Base-by-base conservation (phyloP, 2,113 vertebrate species). In the Prochilodus magdalenae region DNA sequence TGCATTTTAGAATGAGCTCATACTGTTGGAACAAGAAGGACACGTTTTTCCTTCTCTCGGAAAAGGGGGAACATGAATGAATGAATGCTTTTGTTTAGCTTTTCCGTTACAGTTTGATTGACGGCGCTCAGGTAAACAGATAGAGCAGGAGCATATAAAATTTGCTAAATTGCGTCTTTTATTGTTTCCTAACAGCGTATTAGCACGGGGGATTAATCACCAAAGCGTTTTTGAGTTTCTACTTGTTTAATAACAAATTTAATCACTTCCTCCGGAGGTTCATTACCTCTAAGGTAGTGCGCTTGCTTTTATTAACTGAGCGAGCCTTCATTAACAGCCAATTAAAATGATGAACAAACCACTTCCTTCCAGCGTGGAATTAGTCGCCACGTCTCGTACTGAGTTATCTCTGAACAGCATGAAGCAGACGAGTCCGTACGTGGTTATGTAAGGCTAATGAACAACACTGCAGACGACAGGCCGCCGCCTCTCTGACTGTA, bases 211-310 rank as follows among this genome's bases (percentile, higher is more conserved):
- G 88, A 90, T 90, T 87, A 90, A 88, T 91, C 83, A 84, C 80
- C 30, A 60, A 59, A 69, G 71, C 55, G 62, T 86, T 60, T n/a
- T 88, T 86, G 85, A 87, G 82, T 86, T 80, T 89, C 86, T 85
- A 92, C 90, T 87, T 91, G 82, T 91, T 93, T 92, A 91, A 91
- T 91, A 92, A 90, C 82, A 89, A 90, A 83, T 89, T 86, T 87
- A 90, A 91, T 92, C 83, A 84, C 87, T 86, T 91, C 87, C 78
- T 87, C 82, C 73, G 36, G 83, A 84, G 87, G 80, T 91, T 91
- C 90, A 91, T 83, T 86, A 85, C 86, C 88, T 78, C 85, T 87
- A 86, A 88, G 84, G 82, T 84, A 66, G 59, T 89, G 86, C 73
- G 79, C 83, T 78, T 87, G 82, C 86, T 87, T 92, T 86, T 88